Conservation (phyloP, 2,113 vertebrate species). For the Pagrus major region DNA sequence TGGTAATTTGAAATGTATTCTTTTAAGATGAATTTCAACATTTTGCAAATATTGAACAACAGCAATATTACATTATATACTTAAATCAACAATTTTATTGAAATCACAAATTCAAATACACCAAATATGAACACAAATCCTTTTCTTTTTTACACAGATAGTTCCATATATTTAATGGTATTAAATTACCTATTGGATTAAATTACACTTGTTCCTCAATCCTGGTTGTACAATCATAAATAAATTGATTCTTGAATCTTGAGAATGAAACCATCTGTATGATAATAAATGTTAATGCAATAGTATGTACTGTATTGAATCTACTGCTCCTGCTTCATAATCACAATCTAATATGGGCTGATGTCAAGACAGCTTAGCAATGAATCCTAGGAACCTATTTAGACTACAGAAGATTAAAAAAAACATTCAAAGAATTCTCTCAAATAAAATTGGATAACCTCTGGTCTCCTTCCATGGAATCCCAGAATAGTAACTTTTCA, state of each 20-base stretch:
- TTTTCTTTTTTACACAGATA: neutral
- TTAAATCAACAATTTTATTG: neutral
- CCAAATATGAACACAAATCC: neutral
- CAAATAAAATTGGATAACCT: constrained; percentile 52
- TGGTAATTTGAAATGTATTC: neutral
- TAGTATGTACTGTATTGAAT: neutral
- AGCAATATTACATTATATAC: neutral
- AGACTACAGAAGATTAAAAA: constrained; percentile 9
- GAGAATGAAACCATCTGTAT: neutral
- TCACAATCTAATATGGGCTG: neutral
- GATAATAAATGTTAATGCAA: neutral
- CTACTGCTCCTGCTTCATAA: neutral
- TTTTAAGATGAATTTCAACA: neutral
- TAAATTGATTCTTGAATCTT: no score
- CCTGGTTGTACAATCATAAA: no score
- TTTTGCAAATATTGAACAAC: neutral
- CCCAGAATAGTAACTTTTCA: constrained; percentile 61
- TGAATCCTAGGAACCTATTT: constrained; percentile 18
- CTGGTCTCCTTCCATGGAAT: constrained; percentile 28
- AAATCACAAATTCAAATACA: neutral
- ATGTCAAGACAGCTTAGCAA: neutral
- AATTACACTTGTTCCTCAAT: no score
- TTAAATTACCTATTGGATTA: neutral
- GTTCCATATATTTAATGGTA: neutral
- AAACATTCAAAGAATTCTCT: constrained; percentile 41